phyloP scores from a whole-genome alignment of 2,113 vertebrate genomes.

The Lophura nycthemera region DNA sequence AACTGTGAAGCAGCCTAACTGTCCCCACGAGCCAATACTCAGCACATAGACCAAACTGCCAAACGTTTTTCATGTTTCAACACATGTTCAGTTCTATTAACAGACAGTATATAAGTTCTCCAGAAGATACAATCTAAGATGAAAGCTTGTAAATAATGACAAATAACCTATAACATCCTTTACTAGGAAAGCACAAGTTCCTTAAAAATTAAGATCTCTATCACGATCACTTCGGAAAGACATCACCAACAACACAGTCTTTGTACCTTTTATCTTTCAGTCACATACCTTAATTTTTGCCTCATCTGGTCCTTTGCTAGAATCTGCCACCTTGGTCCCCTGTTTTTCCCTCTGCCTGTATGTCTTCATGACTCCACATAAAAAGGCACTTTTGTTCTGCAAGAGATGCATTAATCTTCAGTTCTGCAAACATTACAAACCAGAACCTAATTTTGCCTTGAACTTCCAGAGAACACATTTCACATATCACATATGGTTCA shows the following conservation, averaged over 20 bases:
- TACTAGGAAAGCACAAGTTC: background rate
- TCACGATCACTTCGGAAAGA: background rate
- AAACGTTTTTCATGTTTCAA: background rate
- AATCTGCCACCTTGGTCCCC: slow-evolving; percentile 94
- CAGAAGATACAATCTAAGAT: background rate
- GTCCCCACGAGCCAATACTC: background rate
- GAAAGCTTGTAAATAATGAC: background rate
- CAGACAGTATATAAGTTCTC: background rate
- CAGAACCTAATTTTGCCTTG: background rate
- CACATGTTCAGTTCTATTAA: background rate
- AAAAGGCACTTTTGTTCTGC: slow-evolving; percentile 99
- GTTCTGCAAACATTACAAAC: background rate
- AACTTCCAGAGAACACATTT: background rate
- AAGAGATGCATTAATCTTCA: slow-evolving; percentile 17
- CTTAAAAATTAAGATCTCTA: background rate
- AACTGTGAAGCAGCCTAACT: background rate
- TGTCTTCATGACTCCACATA: slow-evolving; percentile 99
- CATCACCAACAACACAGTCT: fast-evolving
- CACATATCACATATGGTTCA: background rate
- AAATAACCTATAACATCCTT: background rate
- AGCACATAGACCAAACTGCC: background rate
- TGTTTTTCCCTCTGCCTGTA: slow-evolving; percentile 98
- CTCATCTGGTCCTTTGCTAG: slow-evolving; percentile 98
- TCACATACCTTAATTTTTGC: slow-evolving; percentile 92
- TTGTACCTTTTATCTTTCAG: background rate